A percentile compares a stretch with the other conserved stretches of the same genome.
phyloP scores from a whole-genome alignment of 2,797 vertebrate species.

The Toxotes lorentzi region DNA sequence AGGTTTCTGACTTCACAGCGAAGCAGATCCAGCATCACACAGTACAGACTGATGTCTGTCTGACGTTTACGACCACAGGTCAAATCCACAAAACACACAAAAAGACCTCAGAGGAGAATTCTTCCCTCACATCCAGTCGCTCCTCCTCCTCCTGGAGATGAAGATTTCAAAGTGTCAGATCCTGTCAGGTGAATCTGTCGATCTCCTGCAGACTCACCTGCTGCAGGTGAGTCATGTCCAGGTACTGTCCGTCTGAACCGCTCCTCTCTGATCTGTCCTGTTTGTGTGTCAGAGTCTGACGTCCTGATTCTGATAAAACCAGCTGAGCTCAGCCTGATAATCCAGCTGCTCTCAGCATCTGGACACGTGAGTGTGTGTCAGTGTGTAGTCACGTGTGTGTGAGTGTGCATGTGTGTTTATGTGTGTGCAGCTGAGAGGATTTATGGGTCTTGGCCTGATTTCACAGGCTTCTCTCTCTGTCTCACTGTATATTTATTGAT shows the following conservation, averaged over 20 bases:
- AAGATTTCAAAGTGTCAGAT: background rate
- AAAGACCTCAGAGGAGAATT: no score
- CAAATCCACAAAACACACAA: background rate
- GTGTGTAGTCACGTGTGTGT: background rate
- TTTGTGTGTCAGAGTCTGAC: background rate
- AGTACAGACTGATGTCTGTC: no score
- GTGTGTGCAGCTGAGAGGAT: conserved; percentile 45
- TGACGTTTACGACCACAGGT: background rate
- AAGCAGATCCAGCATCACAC: no score
- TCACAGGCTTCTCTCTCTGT: conserved; percentile 1
- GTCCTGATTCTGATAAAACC: conserved; percentile 42
- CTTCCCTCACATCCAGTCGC: background rate
- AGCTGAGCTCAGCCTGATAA: conserved; percentile 68
- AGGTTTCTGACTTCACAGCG: no score
- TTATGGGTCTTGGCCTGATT: conserved; percentile 28
- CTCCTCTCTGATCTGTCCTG: background rate
- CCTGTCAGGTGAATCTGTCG: background rate
- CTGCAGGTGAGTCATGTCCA: conserved; percentile 9
- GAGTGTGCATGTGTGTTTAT: conserved; percentile 29
- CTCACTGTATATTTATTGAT: background rate
- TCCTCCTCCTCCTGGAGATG: background rate
- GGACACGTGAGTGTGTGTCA: conserved; percentile 57
- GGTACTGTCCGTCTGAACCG: no score
- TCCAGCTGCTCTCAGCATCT: conserved; percentile 75
- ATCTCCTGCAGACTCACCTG: conserved; percentile 42